Evolutionary conservation across 2,113 vertebrate species (phyloP).

Genomic region (Bos javanicus): DNA sequence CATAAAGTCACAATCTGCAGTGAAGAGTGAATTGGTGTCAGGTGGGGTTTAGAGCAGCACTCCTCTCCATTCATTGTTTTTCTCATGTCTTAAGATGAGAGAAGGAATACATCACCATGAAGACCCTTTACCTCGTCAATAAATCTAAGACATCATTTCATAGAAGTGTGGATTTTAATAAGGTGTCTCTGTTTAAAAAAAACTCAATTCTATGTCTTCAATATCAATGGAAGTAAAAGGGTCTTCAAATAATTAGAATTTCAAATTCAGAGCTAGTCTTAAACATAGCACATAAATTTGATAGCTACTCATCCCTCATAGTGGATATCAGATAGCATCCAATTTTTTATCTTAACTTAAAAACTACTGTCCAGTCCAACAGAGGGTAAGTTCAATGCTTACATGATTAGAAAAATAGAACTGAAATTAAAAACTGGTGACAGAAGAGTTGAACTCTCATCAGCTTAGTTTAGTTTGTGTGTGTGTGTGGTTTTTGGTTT

Average conservation of each 20-base stretch:
- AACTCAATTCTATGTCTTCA: neutral
- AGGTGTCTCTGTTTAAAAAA: neutral
- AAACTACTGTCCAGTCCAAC: neutral
- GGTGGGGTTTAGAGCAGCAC: fast-evolving
- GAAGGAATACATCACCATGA: neutral
- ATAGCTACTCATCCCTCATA: neutral
- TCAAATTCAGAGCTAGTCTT: neutral
- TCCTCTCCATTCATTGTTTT: neutral
- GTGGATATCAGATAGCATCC: neutral
- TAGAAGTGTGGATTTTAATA: neutral
- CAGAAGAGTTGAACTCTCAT: neutral
- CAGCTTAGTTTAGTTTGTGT: neutral
- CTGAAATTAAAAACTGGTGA: constrained; percentile 2
- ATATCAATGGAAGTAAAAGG: neutral
- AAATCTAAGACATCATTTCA: neutral
- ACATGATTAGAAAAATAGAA: neutral
- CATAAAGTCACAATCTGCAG: neutral
- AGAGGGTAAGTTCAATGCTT: neutral
- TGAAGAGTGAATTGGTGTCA: neutral
- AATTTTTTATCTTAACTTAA: neutral
- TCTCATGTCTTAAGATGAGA: neutral
- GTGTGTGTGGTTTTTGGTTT: neutral
- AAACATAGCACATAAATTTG: neutral
- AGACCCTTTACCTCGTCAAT: neutral
- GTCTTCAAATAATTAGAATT: neutral